Evolutionary conservation across 2,113 vertebrate genomes (phyloP).

Genomic region (Silurus asotus): DNA sequence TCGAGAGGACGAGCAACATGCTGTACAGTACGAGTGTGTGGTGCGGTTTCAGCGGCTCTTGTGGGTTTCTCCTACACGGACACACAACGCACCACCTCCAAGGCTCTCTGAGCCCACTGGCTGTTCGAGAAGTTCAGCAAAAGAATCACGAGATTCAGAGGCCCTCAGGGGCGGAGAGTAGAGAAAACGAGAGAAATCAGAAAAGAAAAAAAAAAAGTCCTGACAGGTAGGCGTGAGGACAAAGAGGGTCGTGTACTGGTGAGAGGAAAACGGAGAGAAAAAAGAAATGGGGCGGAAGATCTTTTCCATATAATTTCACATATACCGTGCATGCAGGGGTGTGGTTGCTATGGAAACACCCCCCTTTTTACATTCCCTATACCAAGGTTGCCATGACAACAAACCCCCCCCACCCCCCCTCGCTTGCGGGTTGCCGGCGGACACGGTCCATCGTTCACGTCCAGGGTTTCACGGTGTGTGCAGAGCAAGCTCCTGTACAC

Average conservation of each 20-base stretch:
- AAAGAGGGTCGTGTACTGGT: neutral
- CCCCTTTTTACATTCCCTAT: conserved; percentile 44
- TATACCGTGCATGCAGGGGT: conserved; percentile 36
- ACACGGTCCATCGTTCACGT: conserved; percentile 37
- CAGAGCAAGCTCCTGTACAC: conserved; percentile 26
- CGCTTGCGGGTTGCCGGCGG: conserved; percentile 45
- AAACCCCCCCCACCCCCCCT: neutral
- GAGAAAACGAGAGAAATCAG: neutral
- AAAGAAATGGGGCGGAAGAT: conserved; percentile 28
- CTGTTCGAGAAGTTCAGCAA: neutral
- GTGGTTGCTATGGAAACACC: conserved; percentile 71
- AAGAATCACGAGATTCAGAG: neutral
- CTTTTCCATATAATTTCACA: conserved; percentile 32
- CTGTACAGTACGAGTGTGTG: neutral
- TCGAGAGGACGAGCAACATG: conserved; percentile 1
- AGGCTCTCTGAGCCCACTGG: neutral
- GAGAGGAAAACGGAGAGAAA: conserved; percentile 23
- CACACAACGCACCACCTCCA: neutral
- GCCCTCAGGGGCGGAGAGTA: neutral
- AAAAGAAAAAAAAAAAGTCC: conserved; percentile 18
- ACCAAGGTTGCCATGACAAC: conserved; percentile 52
- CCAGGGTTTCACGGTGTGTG: conserved; percentile 12
- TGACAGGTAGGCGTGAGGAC: conserved; percentile 3
- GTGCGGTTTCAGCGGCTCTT: conserved; percentile 7
- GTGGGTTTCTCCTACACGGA: conserved; percentile 21